Base-by-base conservation (phyloP, 2,113 vertebrate genomes). In the Merops nubicus region DNA sequence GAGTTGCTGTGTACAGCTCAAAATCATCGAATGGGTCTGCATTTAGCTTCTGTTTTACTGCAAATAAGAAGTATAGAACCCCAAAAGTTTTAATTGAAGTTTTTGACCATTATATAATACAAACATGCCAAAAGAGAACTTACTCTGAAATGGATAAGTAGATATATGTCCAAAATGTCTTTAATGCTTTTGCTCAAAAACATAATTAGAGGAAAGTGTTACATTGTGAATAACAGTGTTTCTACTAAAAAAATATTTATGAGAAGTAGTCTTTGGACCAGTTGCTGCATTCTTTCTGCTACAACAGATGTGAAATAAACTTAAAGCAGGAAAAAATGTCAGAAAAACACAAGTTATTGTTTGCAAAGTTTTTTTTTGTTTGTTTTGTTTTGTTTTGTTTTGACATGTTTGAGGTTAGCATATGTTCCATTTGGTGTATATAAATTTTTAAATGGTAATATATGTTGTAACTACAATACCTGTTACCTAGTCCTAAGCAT, bases 111-210 rank as follows among this genome's bases (percentile, higher is more conserved):
- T 80, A 69, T 33, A 25, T 78, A 90, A 89, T 91, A 53, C 12
- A 84, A 94, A 92, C 63, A 33, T 82, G 43, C 85, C 80, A 82
- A 82, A 93, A 94, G 59, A 65, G 94, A 77, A 73, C 50, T 92
- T 59, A 85, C 54, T 81, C 47, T 92, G 63, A 93, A 93, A 88
- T 42, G 23, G 16, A 25, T 87, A 93, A 67, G 78, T 17, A 75
- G 47, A 79, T 50, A 85, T 85, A 88, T 60, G 60, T 40, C 21
- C 60, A 93, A 48, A 96, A 96, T 89, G 72, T 62, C 93, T 67
- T 77, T 77, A 67, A 48, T 60, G 29, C 74, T 88, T 80, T 73
- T 91, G 38, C 45, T 75, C 28, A 93, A 62, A 83, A 90, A 69
- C 3, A 9, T 59, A 84, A 82, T 81, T 75, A 75, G n/a, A 40